Evolutionary conservation across 1,140 invertebrate genomes (phyloP), one percentile per base, ranked within the genome.

Genomic region (Tigriopus japonicus): DNA sequence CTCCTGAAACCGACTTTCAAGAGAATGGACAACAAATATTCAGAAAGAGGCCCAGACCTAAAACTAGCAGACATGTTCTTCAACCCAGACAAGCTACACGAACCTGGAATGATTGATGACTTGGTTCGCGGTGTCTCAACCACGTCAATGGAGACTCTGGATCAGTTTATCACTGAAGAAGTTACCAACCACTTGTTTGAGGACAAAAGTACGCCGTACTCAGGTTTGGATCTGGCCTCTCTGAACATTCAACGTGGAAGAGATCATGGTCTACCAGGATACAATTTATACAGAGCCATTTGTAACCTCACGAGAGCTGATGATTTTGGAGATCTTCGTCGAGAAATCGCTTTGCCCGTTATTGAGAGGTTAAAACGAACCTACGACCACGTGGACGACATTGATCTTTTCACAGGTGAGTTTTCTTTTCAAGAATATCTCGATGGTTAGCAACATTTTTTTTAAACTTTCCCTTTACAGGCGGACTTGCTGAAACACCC

Each of bases 141-240:
- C 1, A 74, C 72, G 12, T 71, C 76, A 14, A 76, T 79, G 62
- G 78, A 80, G 66, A 73, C 71, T 2, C 64, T 76, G n/a, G 76
- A 77, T 62, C 71, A 71, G 55, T 73, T 75, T 56, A 70, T 77
- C 42, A 77, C 76, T 0, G 68, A 71, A 28, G 75, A 76, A 66
- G 74, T 77, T 0, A 77, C 76, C 6, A 76, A 77, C 66, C 76
- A 78, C 65, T 67, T 81, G 14, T 77, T 77, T 63, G 76, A 77
- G 63, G 70, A 75, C 54, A 74, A 69, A 63, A 68, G 67, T 64
- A 72, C 62, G 64, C 72, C 72, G 1, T 73, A 73, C 58, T 75
- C 74, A 1, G 88, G 88, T 0, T 81, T 92, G 76, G 89, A 93
- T 71, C 74, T 97, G 51, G 89, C 87, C 0, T 82, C 88, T 0